Percentiles rank a stretch among this genome's conserved stretches.
phyloP scores from a whole-genome alignment of 2,113 vertebrate species.

The Amblyopsis rosae region DNA sequence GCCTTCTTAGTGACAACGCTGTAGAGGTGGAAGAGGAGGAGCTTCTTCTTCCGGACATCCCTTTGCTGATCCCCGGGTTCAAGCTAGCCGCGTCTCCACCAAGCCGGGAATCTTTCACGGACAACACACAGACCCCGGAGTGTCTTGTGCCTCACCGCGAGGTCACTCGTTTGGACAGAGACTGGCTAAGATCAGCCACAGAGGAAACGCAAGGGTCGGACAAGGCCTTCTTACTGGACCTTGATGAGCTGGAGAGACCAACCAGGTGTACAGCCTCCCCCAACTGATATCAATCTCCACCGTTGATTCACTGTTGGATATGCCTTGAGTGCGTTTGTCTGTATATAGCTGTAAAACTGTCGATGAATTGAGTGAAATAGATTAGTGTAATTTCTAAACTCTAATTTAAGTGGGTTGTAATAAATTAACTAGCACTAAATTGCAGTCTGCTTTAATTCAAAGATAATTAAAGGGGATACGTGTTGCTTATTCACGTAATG shows the following conservation, averaged over 20 bases:
- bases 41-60: conserved; percentile 28
- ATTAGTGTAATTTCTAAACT: too few species aligned
- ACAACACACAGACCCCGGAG: conserved; percentile 12
- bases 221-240: conserved; percentile 70
- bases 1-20: conserved; percentile 58
- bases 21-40: conserved; percentile 34
- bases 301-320: conserved; percentile 65
- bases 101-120: conserved; percentile 25
- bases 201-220: conserved; percentile 15
- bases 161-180: conserved; percentile 4
- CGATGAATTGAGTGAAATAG: too few species aligned
- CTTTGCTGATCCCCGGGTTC: neutral
- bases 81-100: neutral
- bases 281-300: conserved; percentile 73
- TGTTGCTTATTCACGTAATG: too few species aligned
- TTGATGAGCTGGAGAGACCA: conserved; percentile 59
- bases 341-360: neutral
- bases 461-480: too few species aligned
- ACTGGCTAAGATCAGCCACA: conserved; percentile 14
- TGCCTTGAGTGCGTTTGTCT: neutral
- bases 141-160: conserved; percentile 9
- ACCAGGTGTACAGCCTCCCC: conserved; percentile 60
- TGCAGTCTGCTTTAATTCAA: too few species aligned
- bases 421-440: too few species aligned
- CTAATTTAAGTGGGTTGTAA: too few species aligned